phyloP scores from a whole-genome alignment of 2,888 invertebrate genomes.

The Tetragnatha montana region DNA sequence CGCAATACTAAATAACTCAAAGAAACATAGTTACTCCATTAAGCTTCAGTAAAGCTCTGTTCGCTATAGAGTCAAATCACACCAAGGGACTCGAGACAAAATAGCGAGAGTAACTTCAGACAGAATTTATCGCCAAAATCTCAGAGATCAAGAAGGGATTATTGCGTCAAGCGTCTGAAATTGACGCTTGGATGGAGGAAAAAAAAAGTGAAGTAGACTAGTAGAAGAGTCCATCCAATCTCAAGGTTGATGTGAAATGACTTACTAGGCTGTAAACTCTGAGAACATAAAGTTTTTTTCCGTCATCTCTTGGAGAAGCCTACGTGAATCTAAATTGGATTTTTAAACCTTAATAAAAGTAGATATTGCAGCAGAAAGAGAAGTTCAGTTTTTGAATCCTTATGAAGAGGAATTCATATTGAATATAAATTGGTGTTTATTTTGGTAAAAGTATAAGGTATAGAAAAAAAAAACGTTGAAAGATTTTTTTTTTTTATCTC shows the following conservation, averaged over 20 bases:
- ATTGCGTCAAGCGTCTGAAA: conserved; percentile 31
- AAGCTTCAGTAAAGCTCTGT: neutral
- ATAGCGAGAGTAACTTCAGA: neutral
- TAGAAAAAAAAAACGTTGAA: too few relatives aligned
- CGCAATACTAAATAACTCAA: too few relatives aligned
- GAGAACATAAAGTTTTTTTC: too few relatives aligned
- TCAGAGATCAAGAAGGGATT: conserved; percentile 39
- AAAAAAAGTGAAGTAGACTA: neutral
- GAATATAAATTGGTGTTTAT: neutral
- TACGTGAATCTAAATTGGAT: too few relatives aligned
- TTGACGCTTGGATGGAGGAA: conserved; percentile 15
- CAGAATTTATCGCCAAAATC: conserved; percentile 31
- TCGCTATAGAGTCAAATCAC: neutral
- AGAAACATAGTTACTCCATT: too few relatives aligned
- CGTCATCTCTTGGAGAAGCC: too few relatives aligned
- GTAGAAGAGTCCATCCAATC: neutral
- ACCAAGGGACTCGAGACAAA: neutral
- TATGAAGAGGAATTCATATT: neutral
- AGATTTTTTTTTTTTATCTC: too few relatives aligned
- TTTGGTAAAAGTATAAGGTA: neutral
- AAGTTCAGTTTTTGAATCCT: neutral
- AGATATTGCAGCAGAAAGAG: neutral
- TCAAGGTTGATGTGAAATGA: conserved; percentile 17
- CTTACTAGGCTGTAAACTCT: neutral
- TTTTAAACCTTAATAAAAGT: too few relatives aligned